Percentiles rank a stretch among this genome's conserved stretches.
Conservation (phyloP, 2,113 vertebrate species). For the Pardalotus punctatus region DNA sequence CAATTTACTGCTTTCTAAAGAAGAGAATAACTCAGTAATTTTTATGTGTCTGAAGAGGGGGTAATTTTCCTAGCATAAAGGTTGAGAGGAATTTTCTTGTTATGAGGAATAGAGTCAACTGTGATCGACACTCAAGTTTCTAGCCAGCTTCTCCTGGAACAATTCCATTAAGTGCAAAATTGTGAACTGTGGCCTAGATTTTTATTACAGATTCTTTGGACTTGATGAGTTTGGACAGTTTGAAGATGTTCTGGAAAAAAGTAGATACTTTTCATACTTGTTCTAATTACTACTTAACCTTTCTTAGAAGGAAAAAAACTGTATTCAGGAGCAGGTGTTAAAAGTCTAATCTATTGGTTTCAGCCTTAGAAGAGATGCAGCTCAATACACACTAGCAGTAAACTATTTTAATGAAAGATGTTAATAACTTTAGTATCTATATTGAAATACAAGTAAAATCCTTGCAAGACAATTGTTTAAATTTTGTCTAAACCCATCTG, state of each 20-base stretch:
- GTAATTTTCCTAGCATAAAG: conserved; percentile 8
- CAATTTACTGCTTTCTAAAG: not conserved
- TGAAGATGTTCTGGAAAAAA: not conserved
- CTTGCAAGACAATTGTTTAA: not conserved
- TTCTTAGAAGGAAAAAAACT: not conserved
- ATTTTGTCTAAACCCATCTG: not conserved
- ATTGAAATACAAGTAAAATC: not conserved
- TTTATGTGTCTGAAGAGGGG: not conserved
- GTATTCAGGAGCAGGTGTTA: not conserved
- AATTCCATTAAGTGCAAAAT: not conserved
- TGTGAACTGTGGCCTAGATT: not conserved
- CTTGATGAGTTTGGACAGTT: conserved; percentile 16
- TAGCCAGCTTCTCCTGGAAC: not conserved
- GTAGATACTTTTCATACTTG: not conserved
- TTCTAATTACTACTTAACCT: not conserved
- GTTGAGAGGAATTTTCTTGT: not conserved
- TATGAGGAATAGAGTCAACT: not conserved
- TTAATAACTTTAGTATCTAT: not conserved
- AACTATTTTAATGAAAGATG: not conserved
- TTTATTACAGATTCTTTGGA: not conserved
- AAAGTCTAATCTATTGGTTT: not conserved
- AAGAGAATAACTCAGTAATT: not conserved
- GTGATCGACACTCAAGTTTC: not conserved
- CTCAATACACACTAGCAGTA: not conserved
- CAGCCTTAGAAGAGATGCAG: not conserved